A percentile compares a stretch with the other conserved stretches of the same genome.
phyloP scores from a whole-genome alignment of 2,888 invertebrate genomes.

The Bombylius major region DNA sequence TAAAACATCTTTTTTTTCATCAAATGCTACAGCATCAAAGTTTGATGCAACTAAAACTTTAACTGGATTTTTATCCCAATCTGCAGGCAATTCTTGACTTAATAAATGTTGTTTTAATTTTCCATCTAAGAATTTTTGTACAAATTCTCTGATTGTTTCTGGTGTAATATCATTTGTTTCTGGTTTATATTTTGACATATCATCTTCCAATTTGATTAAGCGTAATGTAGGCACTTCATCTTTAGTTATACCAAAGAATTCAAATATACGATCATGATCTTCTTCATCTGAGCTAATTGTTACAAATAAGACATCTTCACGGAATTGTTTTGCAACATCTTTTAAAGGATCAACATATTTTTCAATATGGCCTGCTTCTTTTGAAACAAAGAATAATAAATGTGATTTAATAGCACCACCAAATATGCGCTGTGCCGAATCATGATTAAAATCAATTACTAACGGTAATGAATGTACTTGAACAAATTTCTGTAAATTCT shows the following conservation, averaged over 20 bases:
- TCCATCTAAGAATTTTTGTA: slow-evolving; percentile 79
- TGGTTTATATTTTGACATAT: slow-evolving; percentile 97
- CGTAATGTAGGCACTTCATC: slow-evolving; percentile 84
- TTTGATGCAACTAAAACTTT: slow-evolving; percentile 87
- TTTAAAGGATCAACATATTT: slow-evolving; percentile 64
- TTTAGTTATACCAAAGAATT: slow-evolving; percentile 97
- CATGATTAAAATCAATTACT: slow-evolving; percentile 92
- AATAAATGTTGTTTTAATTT: slow-evolving; percentile 91
- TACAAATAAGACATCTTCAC: slow-evolving; percentile 86
- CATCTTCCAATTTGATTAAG: slow-evolving; percentile 88
- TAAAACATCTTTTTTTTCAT: slow-evolving; percentile 79
- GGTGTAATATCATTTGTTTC: slow-evolving; percentile 34
- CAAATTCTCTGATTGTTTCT: slow-evolving; percentile 50
- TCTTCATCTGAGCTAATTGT: slow-evolving; percentile 90
- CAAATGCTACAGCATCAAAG: slow-evolving; percentile 85
- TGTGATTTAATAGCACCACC: slow-evolving; percentile 97
- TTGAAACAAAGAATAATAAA: slow-evolving; percentile 87
- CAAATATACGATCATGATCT: slow-evolving; percentile 92
- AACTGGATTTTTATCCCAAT: slow-evolving; percentile 94
- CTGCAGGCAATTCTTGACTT: slow-evolving; percentile 85
- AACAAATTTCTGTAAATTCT: slow-evolving; percentile 70
- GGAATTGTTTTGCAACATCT: slow-evolving; percentile 77
- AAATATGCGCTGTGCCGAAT: slow-evolving; percentile 96
- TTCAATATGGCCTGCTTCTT: slow-evolving; percentile 75
- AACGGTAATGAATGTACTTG: slow-evolving; percentile 73